Conservation (phyloP, 2,888 invertebrate species). For the Julus scanicus region DNA sequence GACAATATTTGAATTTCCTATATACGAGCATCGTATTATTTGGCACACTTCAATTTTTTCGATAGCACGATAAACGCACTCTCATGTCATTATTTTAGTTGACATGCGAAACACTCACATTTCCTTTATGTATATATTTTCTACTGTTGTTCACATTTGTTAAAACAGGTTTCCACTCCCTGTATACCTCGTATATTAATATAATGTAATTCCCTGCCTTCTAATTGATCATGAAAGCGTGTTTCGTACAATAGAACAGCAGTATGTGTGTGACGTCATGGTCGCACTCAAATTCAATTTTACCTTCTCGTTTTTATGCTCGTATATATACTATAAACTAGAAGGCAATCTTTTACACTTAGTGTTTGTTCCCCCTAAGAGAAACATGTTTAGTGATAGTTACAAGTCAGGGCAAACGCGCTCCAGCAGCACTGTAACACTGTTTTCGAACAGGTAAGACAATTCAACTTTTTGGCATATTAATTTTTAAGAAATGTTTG, state of each 20-base stretch:
- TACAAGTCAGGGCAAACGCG: conserved; percentile 48
- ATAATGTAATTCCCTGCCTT: background rate
- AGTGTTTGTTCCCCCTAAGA: conserved; percentile 10
- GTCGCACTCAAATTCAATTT: conserved; percentile 5
- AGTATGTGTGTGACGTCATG: background rate
- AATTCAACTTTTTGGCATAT: background rate
- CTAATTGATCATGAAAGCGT: background rate
- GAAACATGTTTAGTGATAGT: conserved; percentile 48
- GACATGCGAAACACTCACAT: conserved; percentile 9
- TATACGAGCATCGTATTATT: background rate
- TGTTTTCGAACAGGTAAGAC: conserved; percentile 45
- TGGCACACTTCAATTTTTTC: background rate
- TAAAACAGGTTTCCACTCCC: conserved; percentile 40
- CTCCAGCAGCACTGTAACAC: conserved; percentile 5
- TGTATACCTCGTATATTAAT: background rate
- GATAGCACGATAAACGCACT: background rate
- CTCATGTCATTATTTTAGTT: background rate
- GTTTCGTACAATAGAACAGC: background rate
- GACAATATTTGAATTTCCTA: conserved; percentile 47
- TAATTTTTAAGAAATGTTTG: background rate
- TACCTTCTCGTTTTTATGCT: conserved; percentile 13
- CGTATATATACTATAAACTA: background rate
- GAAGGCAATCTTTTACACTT: background rate
- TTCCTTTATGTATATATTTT: background rate
- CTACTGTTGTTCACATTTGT: background rate